These are phyloP conservation scores for Luffia ferchaultella DNA, from an alignment of 2,888 invertebrate genomes.

Conservation along the genomic window DNA sequence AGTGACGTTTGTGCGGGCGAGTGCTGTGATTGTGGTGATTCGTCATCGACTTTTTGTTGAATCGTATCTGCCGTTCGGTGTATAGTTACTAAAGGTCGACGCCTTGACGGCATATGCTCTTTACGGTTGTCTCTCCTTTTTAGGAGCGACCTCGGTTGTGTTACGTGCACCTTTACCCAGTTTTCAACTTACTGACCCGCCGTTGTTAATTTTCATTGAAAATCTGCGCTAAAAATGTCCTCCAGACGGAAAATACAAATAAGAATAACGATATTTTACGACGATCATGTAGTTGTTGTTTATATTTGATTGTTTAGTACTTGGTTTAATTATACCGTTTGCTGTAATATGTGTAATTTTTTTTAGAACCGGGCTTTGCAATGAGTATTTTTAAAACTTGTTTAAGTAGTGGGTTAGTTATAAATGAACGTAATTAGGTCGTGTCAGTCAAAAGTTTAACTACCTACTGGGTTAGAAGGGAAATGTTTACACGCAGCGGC, in stretches of 20 bases:
- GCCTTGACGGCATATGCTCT: conserved; percentile 42
- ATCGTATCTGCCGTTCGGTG: conserved; percentile 13
- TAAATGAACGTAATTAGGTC: neutral
- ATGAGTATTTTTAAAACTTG: neutral
- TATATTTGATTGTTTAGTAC: conserved; percentile 49
- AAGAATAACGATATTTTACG: conserved; percentile 74
- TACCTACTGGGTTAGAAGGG: neutral
- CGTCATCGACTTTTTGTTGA: conserved; percentile 1
- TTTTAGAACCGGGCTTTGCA: neutral
- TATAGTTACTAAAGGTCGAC: conserved; percentile 50
- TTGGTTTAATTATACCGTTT: neutral
- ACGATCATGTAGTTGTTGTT: conserved; percentile 70
- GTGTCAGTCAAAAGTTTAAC: neutral
- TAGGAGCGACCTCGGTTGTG: conserved; percentile 46
- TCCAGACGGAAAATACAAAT: conserved; percentile 71
- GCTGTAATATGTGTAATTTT: neutral
- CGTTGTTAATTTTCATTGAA: conserved; percentile 60
- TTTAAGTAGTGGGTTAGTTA: neutral
- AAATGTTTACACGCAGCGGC: neutral
- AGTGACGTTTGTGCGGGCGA: conserved; percentile 28
- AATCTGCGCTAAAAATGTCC: conserved; percentile 57
- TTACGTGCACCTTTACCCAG: conserved; percentile 51
- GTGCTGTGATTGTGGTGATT: neutral
- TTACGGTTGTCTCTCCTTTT: conserved; percentile 52
- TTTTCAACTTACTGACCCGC: conserved; percentile 39